These are phyloP conservation scores for Isaurus tuberculatus DNA, from an alignment of 92 coral and sea anemone species.

Conservation along the genomic window DNA sequence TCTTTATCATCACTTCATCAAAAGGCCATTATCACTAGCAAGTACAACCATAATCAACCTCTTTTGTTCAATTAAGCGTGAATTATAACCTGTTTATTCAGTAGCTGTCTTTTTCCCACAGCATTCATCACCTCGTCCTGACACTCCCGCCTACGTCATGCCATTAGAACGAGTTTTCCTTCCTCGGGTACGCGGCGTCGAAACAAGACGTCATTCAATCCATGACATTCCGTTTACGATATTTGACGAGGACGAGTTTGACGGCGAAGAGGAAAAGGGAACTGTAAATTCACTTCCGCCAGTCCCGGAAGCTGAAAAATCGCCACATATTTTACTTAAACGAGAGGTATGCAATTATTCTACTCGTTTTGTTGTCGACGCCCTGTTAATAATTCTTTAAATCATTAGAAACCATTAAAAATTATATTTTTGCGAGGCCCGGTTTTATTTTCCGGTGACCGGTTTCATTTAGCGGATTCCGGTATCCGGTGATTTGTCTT, in stretches of 20 bases:
- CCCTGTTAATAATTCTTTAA: no score
- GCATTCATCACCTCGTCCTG: conserved; percentile 26
- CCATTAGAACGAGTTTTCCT: conserved; percentile 26
- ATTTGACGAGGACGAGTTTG: conserved; percentile 1
- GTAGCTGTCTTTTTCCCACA: neutral
- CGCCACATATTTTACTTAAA: neutral
- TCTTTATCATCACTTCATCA: neutral
- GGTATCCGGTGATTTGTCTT: no score
- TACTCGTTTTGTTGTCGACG: no score
- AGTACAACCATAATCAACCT: neutral
- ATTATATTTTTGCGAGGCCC: no score
- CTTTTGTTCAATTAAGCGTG: neutral
- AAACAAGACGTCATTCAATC: conserved; percentile 4
- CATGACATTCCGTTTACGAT: neutral
- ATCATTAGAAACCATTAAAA: no score
- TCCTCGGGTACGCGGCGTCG: conserved; percentile 4
- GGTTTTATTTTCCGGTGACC: no score
- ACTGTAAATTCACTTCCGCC: neutral
- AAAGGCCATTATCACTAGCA: neutral
- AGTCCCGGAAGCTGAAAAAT: neutral
- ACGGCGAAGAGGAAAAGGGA: neutral
- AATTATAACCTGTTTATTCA: neutral
- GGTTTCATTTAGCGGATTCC: no score
- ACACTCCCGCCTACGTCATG: conserved; percentile 30
- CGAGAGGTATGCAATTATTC: conserved; percentile 6